Evolutionary conservation across 2,888 invertebrate species (phyloP), one percentile per base, ranked within the genome.

Genomic region (Protodeltote pygarga): DNA sequence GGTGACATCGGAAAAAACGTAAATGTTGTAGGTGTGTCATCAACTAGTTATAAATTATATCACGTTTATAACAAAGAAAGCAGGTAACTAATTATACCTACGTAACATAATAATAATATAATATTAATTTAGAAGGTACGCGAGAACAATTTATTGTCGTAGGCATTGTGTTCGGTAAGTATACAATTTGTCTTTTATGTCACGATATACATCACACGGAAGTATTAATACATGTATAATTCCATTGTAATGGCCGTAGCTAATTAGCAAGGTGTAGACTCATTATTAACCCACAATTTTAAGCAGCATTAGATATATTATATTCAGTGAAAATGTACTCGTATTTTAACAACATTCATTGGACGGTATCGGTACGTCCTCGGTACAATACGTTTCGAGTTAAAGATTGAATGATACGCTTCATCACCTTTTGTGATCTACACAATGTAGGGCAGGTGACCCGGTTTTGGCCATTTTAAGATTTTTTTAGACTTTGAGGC

Each of bases 361-460:
- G n/a, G n/a, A n/a, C n/a, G n/a, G n/a, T n/a, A n/a, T n/a, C n/a
- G n/a, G n/a, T n/a, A n/a, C n/a, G n/a, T n/a, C n/a, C n/a, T 38
- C 27, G 11, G 10, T 11, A 62, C 47, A 65, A 63, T 65, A 45
- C 41, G 11, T 39, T 50, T 39, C 35, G 28, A 65, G 46, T 49
- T 38, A 39, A 59, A 64, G 67, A 75, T 71, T 65, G 51, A 75
- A 67, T 65, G 73, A 70, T 55, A 71, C 69, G 68, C 65, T 79
- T 67, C 61, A 73, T 77, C 74, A 76, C 55, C 65, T 77, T 71
- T 75, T 76, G 75, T 76, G 55, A 68, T 62, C 49, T 61, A 57
- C 49, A 65, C 65, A 71, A 70, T 70, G 66, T 52, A 49, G 27
- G 44, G n/a, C n/a, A n/a, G n/a, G n/a, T n/a, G n/a, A n/a, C n/a